Evolutionary conservation across 2,888 invertebrate genomes (phyloP), one percentile per base, ranked within the genome.

Genomic region (Malthinus seriepunctatus): DNA sequence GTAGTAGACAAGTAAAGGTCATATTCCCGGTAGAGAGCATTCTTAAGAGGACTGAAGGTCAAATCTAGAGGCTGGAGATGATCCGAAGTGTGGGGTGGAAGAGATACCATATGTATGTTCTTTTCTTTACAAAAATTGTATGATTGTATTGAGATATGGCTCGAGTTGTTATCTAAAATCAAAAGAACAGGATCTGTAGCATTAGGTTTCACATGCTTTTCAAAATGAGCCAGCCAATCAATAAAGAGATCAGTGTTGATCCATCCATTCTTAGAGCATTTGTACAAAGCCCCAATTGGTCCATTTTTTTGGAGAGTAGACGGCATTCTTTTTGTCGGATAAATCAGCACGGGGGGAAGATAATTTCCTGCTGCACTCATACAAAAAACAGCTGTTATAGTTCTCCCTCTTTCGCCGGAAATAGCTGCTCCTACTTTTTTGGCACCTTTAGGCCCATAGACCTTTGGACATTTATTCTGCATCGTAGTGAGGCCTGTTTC

Each of bases 1-100:
- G 61, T 58, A 10, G 12, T 32, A 11, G 54, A 49, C 32, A 63
- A 9, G 42, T 61, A 61, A 23, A 63, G 31, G 47, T 63, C 59
- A 33, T 42, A 63, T 49, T 61, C 58, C 42, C 49, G 37, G 45
- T 46, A 46, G 1, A 33, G 37, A 14, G 50, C 50, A 56, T 51
- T 51, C 10, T 55, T 55, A 8, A 56, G 37, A 37, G 50, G 37
- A 23, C 51, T 14, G 11, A 56, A 51, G 12, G 37, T 23, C 5
- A 23, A 23, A 5, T 23, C 23, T 3, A 23, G 23, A 23, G 23
- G 44, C 15, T 51, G 51, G 11, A 44, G 42, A 32, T 42, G 51
- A 12, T 51, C 42, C 3, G 51, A 51, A 39, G 42, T 51, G 44
- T 51, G 51, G 23, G 44, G 44, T 10, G 44, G 44, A 51, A 51